phyloP scores from a whole-genome alignment of 2,113 vertebrate species.

The Mesitornis unicolor region DNA sequence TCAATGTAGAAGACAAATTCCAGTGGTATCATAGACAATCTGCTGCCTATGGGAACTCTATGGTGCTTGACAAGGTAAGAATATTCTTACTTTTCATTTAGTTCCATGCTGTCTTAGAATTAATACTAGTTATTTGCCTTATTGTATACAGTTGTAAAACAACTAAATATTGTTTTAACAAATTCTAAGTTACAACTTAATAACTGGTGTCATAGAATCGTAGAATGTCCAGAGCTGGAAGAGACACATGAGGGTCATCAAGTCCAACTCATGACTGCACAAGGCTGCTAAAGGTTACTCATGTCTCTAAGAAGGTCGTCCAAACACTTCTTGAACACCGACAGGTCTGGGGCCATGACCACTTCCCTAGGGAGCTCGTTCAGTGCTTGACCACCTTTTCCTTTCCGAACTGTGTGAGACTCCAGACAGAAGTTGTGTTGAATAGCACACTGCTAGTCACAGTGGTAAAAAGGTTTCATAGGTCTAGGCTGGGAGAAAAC shows the following conservation, averaged over 20 bases:
- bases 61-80: not conserved
- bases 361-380: not conserved
- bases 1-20: not conserved
- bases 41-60: not conserved
- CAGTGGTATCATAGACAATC: not conserved
- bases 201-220: not conserved
- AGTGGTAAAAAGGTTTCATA: not conserved
- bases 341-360: not conserved
- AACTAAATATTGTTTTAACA: not conserved
- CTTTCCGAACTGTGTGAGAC: not conserved
- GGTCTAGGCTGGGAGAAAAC: not conserved
- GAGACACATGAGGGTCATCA: not conserved
- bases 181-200: not conserved
- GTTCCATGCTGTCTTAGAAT: not conserved
- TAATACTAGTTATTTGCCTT: not conserved
- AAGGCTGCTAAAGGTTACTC: not conserved
- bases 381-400: not conserved
- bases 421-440: not conserved
- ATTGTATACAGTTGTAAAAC: not conserved
- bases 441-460: not conserved
- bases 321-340: not conserved
- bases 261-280: not conserved
- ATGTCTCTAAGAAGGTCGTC: fast-evolving
- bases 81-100: not conserved
- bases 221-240: not conserved